phyloP scores from a whole-genome alignment of 2,797 vertebrate genomes.

The Danio kyathit region DNA sequence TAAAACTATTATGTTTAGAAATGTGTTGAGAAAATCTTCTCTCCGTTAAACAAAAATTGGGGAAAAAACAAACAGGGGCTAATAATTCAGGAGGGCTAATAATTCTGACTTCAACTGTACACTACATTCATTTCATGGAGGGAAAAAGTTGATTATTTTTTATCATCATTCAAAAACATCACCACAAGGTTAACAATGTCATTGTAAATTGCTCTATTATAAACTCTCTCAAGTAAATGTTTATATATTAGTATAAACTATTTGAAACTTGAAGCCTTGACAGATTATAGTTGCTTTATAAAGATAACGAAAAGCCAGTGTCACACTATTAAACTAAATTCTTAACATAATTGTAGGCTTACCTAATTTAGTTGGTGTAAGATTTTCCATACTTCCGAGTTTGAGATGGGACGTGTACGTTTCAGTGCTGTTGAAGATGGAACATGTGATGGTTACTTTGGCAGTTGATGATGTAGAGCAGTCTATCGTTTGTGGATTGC shows the following conservation, averaged over 20 bases:
- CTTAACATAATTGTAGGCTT: background rate
- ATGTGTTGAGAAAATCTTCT: too few species aligned
- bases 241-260: background rate
- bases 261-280: background rate
- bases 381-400: rapidly evolving
- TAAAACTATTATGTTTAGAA: too few species aligned
- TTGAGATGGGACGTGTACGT: rapidly evolving
- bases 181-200: background rate
- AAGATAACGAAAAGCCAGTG: background rate
- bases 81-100: too few species aligned
- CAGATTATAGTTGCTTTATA: background rate
- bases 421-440: slow-evolving; percentile 44
- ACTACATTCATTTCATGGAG: too few species aligned
- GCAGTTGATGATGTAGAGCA: background rate
- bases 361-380: background rate
- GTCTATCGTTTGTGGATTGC: slow-evolving; percentile 57
- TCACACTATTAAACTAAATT: background rate
- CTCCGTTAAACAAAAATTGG: too few species aligned
- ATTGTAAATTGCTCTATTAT: background rate
- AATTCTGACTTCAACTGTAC: too few species aligned
- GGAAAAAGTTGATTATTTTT: too few species aligned
- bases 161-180: too few species aligned
- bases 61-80: too few species aligned
- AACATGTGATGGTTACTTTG: background rate
- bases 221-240: background rate